A percentile compares a stretch with the other conserved stretches of the same genome.
Evolutionary conservation across 2,888 invertebrate genomes (phyloP).

Genomic region (Cabera pusaria): DNA sequence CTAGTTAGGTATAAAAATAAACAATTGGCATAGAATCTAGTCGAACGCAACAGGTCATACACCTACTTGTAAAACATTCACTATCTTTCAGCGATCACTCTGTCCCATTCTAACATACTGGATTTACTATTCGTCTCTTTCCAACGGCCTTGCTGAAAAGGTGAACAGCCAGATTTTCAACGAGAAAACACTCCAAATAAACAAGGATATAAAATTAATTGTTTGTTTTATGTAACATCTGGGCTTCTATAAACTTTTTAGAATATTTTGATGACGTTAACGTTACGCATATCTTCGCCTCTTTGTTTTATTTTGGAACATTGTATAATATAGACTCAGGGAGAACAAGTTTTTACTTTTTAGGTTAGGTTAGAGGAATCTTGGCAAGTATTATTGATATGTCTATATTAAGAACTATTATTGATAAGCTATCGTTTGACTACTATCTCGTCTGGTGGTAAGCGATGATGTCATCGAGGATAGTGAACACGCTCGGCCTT

Average conservation of each 20-base stretch:
- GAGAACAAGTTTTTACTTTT: no score
- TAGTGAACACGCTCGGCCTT: no score
- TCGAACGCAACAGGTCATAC: conserved; percentile 40
- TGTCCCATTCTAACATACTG: conserved; percentile 32
- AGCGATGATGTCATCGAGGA: no score
- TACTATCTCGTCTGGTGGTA: no score
- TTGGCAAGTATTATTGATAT: no score
- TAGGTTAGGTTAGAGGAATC: no score
- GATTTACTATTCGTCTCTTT: conserved; percentile 32
- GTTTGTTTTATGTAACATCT: conserved; percentile 22
- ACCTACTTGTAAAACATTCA: conserved; percentile 41
- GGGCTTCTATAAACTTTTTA: conserved; percentile 1
- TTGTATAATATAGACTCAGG: no score
- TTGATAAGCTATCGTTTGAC: no score
- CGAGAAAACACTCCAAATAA: conserved; percentile 13
- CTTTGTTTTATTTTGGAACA: neutral
- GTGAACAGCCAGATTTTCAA: conserved; percentile 47
- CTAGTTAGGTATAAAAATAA: conserved; percentile 36
- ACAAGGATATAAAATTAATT: conserved; percentile 18
- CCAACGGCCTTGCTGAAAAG: conserved; percentile 55
- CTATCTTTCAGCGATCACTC: conserved; percentile 36
- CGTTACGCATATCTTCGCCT: conserved; percentile 1
- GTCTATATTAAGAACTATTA: no score
- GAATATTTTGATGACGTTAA: conserved; percentile 12
- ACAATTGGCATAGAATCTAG: conserved; percentile 40